A percentile compares a stretch with the other conserved stretches of the same genome.
phyloP scores from a whole-genome alignment of 2,888 invertebrate genomes.

The Perizoma affinitatum region DNA sequence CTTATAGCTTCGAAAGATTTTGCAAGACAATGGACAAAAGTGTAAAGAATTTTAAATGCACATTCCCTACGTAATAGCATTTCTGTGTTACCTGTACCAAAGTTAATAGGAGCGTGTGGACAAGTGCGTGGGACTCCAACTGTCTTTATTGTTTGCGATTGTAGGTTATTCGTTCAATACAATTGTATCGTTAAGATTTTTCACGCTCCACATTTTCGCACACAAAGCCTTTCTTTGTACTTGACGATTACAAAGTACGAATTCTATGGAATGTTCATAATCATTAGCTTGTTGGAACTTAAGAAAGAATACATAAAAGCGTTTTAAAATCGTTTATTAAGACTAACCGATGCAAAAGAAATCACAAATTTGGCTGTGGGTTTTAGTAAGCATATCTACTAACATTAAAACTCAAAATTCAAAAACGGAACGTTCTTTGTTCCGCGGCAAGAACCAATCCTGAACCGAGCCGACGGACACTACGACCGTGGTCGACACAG shows the following conservation, averaged over 20 bases:
- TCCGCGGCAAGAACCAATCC: too few species aligned
- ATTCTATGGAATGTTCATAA: neutral
- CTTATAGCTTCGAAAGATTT: conserved; percentile 26
- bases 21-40: conserved; percentile 25
- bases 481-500: too few species aligned
- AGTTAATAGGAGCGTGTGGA: conserved; percentile 43
- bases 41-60: conserved; percentile 13
- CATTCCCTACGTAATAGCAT: conserved; percentile 30
- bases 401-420: too few species aligned
- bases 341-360: too few species aligned
- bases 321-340: too few species aligned
- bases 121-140: conserved; percentile 53
- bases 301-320: too few species aligned
- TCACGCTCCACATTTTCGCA: conserved; percentile 20
- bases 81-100: conserved; percentile 26
- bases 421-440: too few species aligned
- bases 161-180: conserved; percentile 56
- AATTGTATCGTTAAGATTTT: conserved; percentile 43
- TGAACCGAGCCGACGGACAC: too few species aligned
- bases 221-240: conserved; percentile 10
- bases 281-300: neutral
- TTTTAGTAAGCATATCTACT: too few species aligned
- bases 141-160: conserved; percentile 51
- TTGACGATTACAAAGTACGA: conserved; percentile 9
- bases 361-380: too few species aligned